Evolutionary conservation across 1,140 invertebrate species (phyloP).

Genomic region (Pogonognathellus flavescens): DNA sequence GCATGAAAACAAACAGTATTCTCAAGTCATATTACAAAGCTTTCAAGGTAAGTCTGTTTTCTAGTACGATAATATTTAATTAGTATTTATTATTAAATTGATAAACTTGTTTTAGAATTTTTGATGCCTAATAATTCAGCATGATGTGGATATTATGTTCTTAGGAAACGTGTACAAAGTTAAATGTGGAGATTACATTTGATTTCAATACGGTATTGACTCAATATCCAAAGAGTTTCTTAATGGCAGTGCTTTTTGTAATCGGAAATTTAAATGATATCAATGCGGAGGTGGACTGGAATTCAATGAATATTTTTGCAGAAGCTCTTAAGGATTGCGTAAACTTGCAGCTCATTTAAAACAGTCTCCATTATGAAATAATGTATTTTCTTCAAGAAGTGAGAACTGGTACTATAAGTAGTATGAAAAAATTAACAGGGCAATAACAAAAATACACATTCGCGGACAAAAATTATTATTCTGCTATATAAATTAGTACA

Average conservation of each 20-base stretch:
- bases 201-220: background rate
- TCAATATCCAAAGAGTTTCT: background rate
- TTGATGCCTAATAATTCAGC: background rate
- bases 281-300: background rate
- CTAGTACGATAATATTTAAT: too few species aligned
- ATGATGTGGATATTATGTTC: background rate
- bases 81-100: too few species aligned
- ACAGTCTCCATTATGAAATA: background rate
- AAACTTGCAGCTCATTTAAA: background rate
- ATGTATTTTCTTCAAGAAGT: too few species aligned
- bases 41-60: slow-evolving; percentile 10
- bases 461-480: too few species aligned
- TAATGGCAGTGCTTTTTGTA: background rate
- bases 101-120: background rate
- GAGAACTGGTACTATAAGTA: too few species aligned
- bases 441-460: too few species aligned
- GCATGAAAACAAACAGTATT: background rate
- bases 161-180: background rate
- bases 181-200: background rate
- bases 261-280: background rate
- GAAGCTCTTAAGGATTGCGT: slow-evolving; percentile 24
- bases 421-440: too few species aligned
- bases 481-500: too few species aligned
- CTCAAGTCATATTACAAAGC: slow-evolving; percentile 28
- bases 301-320: slow-evolving; percentile 24